Base-by-base conservation (phyloP, 2,797 vertebrate genomes). In the Botia kubotai region DNA sequence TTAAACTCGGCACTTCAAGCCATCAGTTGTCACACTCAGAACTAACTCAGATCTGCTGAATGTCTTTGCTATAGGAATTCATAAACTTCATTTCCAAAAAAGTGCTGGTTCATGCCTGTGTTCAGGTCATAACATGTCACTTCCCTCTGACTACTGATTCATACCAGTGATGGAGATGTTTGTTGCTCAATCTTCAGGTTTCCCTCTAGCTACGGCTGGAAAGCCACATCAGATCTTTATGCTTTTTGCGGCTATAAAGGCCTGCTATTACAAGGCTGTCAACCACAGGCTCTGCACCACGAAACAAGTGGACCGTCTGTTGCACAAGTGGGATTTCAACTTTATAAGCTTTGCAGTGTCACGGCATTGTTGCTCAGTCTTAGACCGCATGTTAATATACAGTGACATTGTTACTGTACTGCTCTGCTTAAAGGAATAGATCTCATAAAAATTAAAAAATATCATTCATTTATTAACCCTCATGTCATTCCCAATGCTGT, bases 61-160 rank as follows among this genome's bases (percentile, higher is more conserved):
- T 70, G 23, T 60, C 23, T 46, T 58, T 73, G 53, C 33, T 53
- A 50, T 26, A 57, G n/a, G 8, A 68, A 33, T 55, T 63, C 77
- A 39, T 72, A 21, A 23, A 66, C 46, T 19, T 43, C 29, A 5
- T 7, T 46, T 21, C 12, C 53, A 12, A 14, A 21, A 14, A 0
- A 33, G 11, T 39, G 29, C 6, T 52, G 46, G 46, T n/a, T 68
- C 2, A 29, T 77, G 65, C 52, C 19, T 60, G 14, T 43, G 63
- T 23, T 57, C 52, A 29, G 10, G 52, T 60, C 39, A 60, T 2
- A 26, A 13, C 53, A 69, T 77, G 75, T 29, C 36, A 33, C 12
- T 70, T 77, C 17, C 65, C 46, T 26, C 66, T 19, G 17, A 19
- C 36, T 68, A 13, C 52, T 46, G 13, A 67, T 23, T 67, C 63